Evolutionary conservation across 2,113 vertebrate species (phyloP), one percentile per base, ranked within the genome.

Genomic region (Phalacrocorax brasilianus): DNA sequence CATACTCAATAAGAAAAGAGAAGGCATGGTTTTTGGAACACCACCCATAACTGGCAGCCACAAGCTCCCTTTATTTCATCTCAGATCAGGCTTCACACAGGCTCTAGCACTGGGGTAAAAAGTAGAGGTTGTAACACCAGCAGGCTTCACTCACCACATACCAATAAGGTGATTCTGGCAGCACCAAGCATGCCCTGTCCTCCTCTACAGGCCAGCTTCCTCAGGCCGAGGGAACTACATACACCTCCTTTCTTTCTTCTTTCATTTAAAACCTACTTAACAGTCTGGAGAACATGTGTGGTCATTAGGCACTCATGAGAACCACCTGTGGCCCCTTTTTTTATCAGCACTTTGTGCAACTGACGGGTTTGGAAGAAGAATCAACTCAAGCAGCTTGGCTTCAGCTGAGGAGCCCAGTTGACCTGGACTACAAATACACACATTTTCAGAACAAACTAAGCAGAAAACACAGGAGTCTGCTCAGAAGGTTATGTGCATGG

Each of bases 101-200:
- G 23, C 5, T 30, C 27, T 20, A 58, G 15, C 20, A 28, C 21
- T 17, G 1, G 2, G 9, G 9, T 14, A 47, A n/a, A 67, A 89
- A 71, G 9, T 2, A 59, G 30, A 2, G 5, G 24, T 53, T 32
- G 21, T 14, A 86, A 8, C 80, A 24, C 14, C 35, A 70, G 32
- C 35, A 66, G 24, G 10, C 8, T 92, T 61, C n/a, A 89, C 80
- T 95, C 79, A 96, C 80, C 68, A 16, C 33, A 49, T 67, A 7
- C 71, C 42, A 30, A 77, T 24, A n/a, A 19, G 32, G n/a, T 0
- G 3, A 38, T 2, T 2, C 5, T 17, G 2, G 5, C 7, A 44
- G 19, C 0, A 0, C 7, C 11, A 8, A 32, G 0, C 11, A 4
- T 0, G 0, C 26, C 59, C 72, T 38, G 1, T 15, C 12, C 44